Percentiles rank a stretch among this genome's conserved stretches.
These are phyloP conservation scores for Helarctos malayanus DNA, from an alignment of 2,797 vertebrate species.

Conservation along the genomic window DNA sequence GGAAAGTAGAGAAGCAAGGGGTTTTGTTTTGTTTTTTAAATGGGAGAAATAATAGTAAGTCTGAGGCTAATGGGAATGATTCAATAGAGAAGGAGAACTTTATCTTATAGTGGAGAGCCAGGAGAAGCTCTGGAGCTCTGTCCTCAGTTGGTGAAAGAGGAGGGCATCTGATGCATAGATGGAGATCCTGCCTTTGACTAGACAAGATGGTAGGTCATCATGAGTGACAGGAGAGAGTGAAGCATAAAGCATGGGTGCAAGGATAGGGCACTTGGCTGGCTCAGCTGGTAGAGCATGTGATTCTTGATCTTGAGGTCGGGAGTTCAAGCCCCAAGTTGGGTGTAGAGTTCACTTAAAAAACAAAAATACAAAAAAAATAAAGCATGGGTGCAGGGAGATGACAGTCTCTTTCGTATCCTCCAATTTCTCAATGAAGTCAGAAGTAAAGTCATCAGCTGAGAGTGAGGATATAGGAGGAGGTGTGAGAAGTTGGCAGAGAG, in stretches of 20 bases:
- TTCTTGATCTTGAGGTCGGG: not conserved
- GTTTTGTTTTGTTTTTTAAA: not conserved
- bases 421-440: conserved; percentile 19
- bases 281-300: not conserved
- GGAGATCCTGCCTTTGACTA: not conserved
- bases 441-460: not conserved
- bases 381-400: not conserved
- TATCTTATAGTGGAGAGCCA: not conserved
- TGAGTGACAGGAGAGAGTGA: not conserved
- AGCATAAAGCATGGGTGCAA: not conserved
- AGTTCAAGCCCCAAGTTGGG: not conserved
- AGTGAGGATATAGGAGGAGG: not conserved
- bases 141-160: not conserved
- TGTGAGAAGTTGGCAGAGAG: not conserved
- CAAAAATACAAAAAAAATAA: not conserved
- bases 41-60: not conserved
- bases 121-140: not conserved
- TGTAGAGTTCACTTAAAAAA: not conserved
- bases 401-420: not conserved
- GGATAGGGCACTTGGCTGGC: not conserved
- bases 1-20: not conserved
- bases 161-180: not conserved
- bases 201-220: not conserved
- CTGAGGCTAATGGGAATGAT: not conserved
- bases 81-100: conserved; percentile 37